Evolutionary conservation across 92 coral and sea anemone genomes (phyloP).

Genomic region (Phenganax subtilis): DNA sequence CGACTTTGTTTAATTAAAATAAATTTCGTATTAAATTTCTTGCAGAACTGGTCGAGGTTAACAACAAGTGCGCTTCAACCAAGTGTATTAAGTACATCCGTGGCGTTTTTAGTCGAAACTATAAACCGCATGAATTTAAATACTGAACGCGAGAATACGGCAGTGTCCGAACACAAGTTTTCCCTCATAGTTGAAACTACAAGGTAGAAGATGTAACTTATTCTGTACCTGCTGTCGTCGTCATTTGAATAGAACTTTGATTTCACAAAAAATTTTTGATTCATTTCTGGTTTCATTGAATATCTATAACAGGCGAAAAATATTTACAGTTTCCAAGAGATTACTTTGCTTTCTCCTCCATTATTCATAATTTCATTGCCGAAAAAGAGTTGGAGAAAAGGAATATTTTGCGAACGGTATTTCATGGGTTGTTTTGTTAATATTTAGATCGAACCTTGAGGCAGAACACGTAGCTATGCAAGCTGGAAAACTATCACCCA

Average conservation of each 20-base stretch:
- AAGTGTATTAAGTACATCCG: conserved; percentile 80
- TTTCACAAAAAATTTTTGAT: neutral
- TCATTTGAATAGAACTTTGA: neutral
- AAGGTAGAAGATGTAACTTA: conserved; percentile 50
- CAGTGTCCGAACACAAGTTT: conserved; percentile 66
- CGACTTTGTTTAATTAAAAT: neutral
- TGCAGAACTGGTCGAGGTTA: conserved; percentile 73
- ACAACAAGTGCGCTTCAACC: conserved; percentile 79
- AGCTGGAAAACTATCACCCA: conserved; percentile 62
- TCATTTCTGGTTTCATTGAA: too few relatives aligned
- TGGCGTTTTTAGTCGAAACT: conserved; percentile 72
- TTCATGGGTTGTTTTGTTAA: neutral
- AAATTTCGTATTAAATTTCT: neutral
- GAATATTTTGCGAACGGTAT: neutral
- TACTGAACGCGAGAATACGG: conserved; percentile 40
- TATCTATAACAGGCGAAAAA: too few relatives aligned
- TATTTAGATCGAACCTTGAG: conserved; percentile 60
- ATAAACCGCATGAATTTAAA: conserved; percentile 58
- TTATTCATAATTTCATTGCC: neutral
- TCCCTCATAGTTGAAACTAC: conserved; percentile 70
- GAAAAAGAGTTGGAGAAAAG: too few relatives aligned
- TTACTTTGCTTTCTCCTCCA: neutral
- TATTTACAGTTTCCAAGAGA: neutral
- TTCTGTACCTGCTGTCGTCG: neutral
- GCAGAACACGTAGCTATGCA: conserved; percentile 65